Evolutionary conservation across 2,888 invertebrate genomes (phyloP), one percentile per base, ranked within the genome.

Genomic region (Xestia sexstrigata): DNA sequence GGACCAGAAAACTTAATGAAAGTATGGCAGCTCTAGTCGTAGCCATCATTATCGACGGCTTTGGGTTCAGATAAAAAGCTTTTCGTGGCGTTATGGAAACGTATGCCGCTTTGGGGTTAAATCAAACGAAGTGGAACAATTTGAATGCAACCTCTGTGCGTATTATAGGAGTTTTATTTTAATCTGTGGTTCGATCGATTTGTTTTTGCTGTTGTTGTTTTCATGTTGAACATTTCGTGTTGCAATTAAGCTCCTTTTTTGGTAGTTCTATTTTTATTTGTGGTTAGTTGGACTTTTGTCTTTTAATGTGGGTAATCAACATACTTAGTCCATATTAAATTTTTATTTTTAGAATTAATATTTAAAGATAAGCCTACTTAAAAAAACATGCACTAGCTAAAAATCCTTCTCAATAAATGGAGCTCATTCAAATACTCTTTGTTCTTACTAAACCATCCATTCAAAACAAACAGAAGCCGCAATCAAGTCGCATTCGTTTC

Each of bases 41-140:
- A 90, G 93, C 92, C 93, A 93, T 96, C 95, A 96, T 96, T 96
- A 96, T 95, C 92, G 92, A 93, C 92, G 94, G 95, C 92, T 95
- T 95, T 93, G 91, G 90, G 87, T 87, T 87, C 83, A 93, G 93
- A 94, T 95, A 95, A 95, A 95, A 95, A 93, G 94, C 89, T 93
- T 94, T 90, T 94, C 73, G 88, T 87, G 90, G 90, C 90, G 89
- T 92, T 92, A 92, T 93, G 89, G 93, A 95, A 95, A 94, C 95
- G 93, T 95, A 95, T 95, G 94, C 92, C 90, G 90, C 91, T 93
- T 92, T 93, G 89, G 90, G 92, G 93, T 93, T 93, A 87, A 92
- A 89, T 87, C 87, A 89, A 90, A 89, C 91, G 92, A 88, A 89
- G 90, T 89, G 90, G 89, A 92, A 91, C 87, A 88, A 89, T 91